Percentiles rank a stretch among this genome's conserved stretches.
Evolutionary conservation across 2,113 vertebrate species (phyloP).

Genomic region (Phyllostomus discolor): DNA sequence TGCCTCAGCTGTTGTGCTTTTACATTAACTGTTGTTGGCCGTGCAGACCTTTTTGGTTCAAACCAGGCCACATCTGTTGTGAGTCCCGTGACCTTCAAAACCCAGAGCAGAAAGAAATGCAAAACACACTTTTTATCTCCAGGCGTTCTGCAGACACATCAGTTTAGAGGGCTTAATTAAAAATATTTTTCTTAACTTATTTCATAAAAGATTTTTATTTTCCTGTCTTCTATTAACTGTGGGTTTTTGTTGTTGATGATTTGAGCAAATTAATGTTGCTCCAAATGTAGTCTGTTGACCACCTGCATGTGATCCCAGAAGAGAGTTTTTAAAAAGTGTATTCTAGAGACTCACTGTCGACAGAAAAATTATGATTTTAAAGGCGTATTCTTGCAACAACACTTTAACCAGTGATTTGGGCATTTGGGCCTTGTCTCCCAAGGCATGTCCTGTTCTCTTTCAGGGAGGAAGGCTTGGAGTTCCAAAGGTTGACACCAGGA

Average conservation of each 20-base stretch:
- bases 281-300: not conserved
- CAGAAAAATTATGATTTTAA: not conserved
- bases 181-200: slow-evolving; percentile 10
- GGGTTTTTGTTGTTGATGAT: not conserved
- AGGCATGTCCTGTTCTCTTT: not conserved
- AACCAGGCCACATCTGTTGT: slow-evolving; percentile 85
- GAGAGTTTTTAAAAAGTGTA: not conserved
- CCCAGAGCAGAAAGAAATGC: slow-evolving; percentile 74
- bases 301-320: not conserved
- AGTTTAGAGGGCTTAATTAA: not conserved
- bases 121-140: slow-evolving; percentile 49
- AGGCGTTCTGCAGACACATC: not conserved
- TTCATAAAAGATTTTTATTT: not conserved
- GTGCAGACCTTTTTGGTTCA: slow-evolving; percentile 76
- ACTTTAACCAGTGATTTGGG: not conserved
- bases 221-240: not conserved
- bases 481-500: not conserved
- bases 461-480: not conserved
- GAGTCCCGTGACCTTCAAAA: slow-evolving; percentile 85
- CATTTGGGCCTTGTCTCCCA: not conserved
- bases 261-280: not conserved
- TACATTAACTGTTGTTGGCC: slow-evolving; percentile 75
- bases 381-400: not conserved
- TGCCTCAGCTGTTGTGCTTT: slow-evolving; percentile 77
- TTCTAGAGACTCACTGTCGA: not conserved